Percentiles rank a stretch among this genome's conserved stretches.
Evolutionary conservation across 2,888 invertebrate genomes (phyloP).

Genomic region (Volucella inanis): DNA sequence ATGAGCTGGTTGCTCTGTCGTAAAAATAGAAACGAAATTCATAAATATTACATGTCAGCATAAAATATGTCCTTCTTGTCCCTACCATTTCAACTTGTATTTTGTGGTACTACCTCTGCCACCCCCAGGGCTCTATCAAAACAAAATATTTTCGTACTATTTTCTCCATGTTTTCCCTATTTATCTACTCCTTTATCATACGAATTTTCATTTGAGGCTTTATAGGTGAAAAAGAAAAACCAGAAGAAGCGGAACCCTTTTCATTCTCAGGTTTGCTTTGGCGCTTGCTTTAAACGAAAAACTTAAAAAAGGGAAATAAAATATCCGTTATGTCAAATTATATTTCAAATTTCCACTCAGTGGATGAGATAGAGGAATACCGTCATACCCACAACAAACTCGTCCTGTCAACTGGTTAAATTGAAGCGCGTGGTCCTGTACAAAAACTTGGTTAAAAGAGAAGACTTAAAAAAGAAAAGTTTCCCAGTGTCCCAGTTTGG

Average conservation of each 20-base stretch:
- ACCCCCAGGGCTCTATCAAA: conserved; percentile 13
- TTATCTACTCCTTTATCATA: conserved; percentile 48
- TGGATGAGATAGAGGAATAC: conserved; percentile 15
- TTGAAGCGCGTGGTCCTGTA: conserved; percentile 9
- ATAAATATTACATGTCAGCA: conserved; percentile 63
- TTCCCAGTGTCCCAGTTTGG: not conserved
- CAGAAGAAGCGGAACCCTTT: conserved; percentile 27
- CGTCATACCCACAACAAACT: not conserved
- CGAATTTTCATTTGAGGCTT: conserved; percentile 41
- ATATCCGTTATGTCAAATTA: conserved; percentile 9
- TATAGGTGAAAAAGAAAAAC: not conserved
- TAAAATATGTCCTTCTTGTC: conserved; percentile 42
- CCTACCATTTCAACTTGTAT: conserved; percentile 2
- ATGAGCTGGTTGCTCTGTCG: conserved; percentile 43
- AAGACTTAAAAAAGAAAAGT: conserved; percentile 1
- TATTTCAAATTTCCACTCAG: conserved; percentile 43
- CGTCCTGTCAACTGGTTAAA: conserved; percentile 42
- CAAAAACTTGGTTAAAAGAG: not conserved
- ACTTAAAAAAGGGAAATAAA: not conserved
- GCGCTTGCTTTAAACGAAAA: not conserved
- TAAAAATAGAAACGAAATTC: conserved; percentile 57
- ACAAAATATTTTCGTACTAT: conserved; percentile 28
- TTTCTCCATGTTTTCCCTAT: conserved; percentile 29
- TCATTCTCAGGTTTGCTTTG: conserved; percentile 9
- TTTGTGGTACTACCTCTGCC: not conserved